A percentile compares a stretch with the other conserved stretches of the same genome.
These are phyloP conservation scores for Chrysemys picta DNA, from an alignment of 2,113 vertebrate genomes.

Conservation along the genomic window DNA sequence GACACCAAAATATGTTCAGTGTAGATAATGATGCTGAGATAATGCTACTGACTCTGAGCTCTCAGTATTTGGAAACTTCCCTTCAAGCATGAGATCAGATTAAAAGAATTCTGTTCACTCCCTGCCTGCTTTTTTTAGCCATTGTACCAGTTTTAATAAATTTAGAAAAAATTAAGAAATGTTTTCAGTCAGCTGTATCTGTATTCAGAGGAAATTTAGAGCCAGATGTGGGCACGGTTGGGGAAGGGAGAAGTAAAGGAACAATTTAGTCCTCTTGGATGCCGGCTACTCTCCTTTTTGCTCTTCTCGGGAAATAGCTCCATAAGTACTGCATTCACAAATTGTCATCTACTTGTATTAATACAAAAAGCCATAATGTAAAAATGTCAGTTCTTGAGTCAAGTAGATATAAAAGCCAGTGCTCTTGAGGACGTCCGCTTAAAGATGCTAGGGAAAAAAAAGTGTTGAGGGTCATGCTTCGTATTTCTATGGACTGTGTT, in stretches of 20 bases:
- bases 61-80: not conserved
- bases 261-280: slow-evolving; percentile 1
- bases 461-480: not conserved
- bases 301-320: slow-evolving; percentile 56
- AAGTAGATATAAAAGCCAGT: not conserved
- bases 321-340: slow-evolving; percentile 27
- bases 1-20: not conserved
- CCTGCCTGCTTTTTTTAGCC: not conserved
- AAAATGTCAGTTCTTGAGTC: slow-evolving; percentile 34
- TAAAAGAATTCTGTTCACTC: rapidly evolving
- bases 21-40: not conserved
- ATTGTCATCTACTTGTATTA: slow-evolving; percentile 52
- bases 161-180: not conserved
- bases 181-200: not conserved
- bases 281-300: not conserved
- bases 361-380: slow-evolving; percentile 19
- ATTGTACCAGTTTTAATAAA: rapidly evolving
- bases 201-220: not conserved
- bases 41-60: not conserved
- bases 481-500: slow-evolving; percentile 22
- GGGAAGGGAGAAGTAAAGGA: slow-evolving; percentile 19
- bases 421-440: not conserved
- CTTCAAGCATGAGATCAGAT: rapidly evolving
- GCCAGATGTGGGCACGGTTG: not conserved
- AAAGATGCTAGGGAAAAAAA: not conserved